These are phyloP conservation scores for Toxostoma redivivum DNA, from an alignment of 2,113 vertebrate genomes.

Conservation along the genomic window DNA sequence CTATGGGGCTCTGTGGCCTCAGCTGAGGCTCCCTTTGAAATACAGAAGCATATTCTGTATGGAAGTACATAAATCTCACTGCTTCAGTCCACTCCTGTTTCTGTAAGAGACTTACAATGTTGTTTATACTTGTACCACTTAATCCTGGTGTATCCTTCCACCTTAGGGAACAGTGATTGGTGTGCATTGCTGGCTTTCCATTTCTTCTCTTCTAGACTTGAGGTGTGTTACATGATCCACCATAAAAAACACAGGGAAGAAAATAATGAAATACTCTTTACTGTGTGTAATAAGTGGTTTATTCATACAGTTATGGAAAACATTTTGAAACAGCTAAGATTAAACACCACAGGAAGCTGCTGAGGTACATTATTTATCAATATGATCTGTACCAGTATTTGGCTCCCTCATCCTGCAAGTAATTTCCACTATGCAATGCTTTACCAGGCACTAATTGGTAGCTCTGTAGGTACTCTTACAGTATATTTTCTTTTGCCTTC, in stretches of 20 bases:
- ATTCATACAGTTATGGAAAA: conserved; percentile 34
- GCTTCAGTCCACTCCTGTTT: not conserved
- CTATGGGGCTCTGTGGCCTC: not conserved
- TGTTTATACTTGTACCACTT: not conserved
- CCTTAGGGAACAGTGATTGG: not conserved
- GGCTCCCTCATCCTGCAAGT: not conserved
- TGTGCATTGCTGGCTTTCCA: not conserved
- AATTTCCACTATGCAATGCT: not conserved
- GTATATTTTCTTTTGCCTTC: conserved; percentile 10
- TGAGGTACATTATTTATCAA: conserved; percentile 41
- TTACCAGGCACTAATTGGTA: conserved; percentile 39
- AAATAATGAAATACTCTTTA: conserved; percentile 29
- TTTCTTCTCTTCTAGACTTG: not conserved
- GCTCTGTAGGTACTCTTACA: not conserved
- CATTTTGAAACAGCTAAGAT: conserved; percentile 45
- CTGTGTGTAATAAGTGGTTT: conserved; percentile 7
- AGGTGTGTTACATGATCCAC: not conserved
- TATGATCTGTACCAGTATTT: conserved; percentile 10
- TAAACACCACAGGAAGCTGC: conserved; percentile 16
- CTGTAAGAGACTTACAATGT: not conserved
- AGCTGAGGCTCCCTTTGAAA: not conserved
- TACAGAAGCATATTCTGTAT: not conserved
- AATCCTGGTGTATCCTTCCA: not conserved
- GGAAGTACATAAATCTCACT: not conserved
- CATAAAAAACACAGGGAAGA: not conserved